These are phyloP conservation scores for Actinemys pallida DNA, from an alignment of 2,113 vertebrate species.

Conservation along the genomic window DNA sequence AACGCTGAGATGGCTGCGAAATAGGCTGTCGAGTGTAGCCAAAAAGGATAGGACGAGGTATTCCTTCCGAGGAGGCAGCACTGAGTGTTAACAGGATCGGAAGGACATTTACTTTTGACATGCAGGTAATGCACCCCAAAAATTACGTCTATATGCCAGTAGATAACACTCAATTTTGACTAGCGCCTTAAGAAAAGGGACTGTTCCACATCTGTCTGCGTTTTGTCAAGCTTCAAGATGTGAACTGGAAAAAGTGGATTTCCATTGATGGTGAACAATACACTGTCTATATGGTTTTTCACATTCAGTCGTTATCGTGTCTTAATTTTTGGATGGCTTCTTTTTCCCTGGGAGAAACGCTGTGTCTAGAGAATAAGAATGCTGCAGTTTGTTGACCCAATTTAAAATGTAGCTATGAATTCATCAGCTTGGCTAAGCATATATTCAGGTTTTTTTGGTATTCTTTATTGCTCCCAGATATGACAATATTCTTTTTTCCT, in stretches of 20 bases:
- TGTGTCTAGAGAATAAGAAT: neutral
- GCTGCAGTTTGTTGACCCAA: neutral
- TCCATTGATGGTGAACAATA: neutral
- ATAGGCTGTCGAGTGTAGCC: neutral
- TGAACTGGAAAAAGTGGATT: neutral
- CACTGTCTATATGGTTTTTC: neutral
- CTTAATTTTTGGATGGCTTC: slow-evolving; percentile 13
- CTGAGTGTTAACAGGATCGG: neutral
- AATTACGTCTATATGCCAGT: neutral
- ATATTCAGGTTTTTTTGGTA: accelerated
- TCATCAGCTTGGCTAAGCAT: neutral
- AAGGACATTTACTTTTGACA: neutral
- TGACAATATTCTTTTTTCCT: accelerated
- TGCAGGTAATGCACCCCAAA: neutral
- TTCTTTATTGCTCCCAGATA: neutral
- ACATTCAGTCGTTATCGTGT: neutral
- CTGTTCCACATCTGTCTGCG: neutral
- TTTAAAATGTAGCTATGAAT: accelerated
- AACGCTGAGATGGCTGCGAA: neutral
- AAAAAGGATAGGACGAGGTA: accelerated
- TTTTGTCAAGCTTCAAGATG: neutral
- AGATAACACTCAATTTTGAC: neutral
- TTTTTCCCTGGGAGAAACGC: neutral
- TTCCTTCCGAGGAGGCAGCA: neutral
- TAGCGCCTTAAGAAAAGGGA: neutral